These are phyloP conservation scores for Cichlasoma orientale DNA, from an alignment of 2,797 vertebrate species.

Conservation along the genomic window DNA sequence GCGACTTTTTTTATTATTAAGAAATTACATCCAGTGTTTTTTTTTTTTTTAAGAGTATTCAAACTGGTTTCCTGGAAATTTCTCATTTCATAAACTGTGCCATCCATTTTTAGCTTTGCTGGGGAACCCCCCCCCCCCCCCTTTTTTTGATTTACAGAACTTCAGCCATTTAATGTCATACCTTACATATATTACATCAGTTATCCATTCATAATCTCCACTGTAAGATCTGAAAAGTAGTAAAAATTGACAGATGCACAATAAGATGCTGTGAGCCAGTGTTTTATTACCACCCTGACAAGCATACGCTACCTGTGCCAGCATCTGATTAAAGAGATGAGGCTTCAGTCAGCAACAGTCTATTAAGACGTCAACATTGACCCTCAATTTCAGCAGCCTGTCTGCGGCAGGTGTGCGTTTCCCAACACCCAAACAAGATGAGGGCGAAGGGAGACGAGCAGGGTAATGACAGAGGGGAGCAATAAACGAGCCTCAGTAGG, in stretches of 20 bases:
- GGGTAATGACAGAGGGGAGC: conserved; percentile 4
- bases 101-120: neutral
- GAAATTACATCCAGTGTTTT: neutral
- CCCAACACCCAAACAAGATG: conserved; percentile 15
- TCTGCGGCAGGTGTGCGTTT: conserved; percentile 53
- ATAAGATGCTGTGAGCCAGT: neutral
- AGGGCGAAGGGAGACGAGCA: neutral
- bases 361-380: conserved; percentile 53
- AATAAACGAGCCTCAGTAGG: conserved; percentile 16
- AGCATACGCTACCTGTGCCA: conserved; percentile 1
- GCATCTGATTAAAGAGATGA: conserved; percentile 37
- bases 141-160: too few species aligned
- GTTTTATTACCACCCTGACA: conserved; percentile 13
- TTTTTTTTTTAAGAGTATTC: neutral
- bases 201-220: neutral
- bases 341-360: conserved; percentile 58
- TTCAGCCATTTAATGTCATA: neutral
- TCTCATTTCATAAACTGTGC: neutral
- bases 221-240: neutral
- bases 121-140: too few species aligned
- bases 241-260: neutral
- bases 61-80: neutral
- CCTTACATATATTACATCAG: neutral
- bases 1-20: conserved; percentile 1
- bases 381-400: conserved; percentile 13